Conservation (phyloP, 2,797 vertebrate species). For the Spizella passerina region DNA sequence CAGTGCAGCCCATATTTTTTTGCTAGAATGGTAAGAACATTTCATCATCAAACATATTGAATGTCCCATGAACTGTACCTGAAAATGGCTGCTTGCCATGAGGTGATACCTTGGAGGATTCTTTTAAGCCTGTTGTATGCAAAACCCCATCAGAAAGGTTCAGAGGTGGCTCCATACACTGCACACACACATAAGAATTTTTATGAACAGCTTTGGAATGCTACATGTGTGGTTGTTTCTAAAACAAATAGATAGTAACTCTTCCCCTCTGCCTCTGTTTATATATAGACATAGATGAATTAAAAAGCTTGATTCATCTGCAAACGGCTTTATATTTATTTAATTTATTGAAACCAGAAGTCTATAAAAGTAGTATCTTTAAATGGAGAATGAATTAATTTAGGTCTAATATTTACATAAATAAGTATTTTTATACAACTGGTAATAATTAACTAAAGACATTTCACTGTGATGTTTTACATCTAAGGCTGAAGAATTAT, state of each 20-base stretch:
- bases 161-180: not conserved
- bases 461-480: not conserved
- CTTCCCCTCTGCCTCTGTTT: slow-evolving; percentile 6
- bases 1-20: not conserved
- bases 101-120: not conserved
- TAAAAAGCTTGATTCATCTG: not conserved
- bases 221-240: not conserved
- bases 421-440: not conserved
- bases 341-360: not conserved
- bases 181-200: not conserved
- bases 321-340: not conserved
- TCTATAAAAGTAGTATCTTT: not conserved
- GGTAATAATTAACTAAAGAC: not conserved
- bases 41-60: not conserved
- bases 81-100: not conserved
- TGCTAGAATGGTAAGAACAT: not conserved
- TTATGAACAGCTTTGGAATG: not conserved
- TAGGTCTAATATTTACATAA: not conserved
- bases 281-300: not conserved
- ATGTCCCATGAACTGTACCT: not conserved
- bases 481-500: not conserved
- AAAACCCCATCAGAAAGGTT: not conserved
- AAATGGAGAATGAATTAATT: not conserved
- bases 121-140: not conserved
- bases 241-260: slow-evolving; percentile 31